Evolutionary conservation across 1,140 invertebrate species (phyloP).

Genomic region (Musca domestica): DNA sequence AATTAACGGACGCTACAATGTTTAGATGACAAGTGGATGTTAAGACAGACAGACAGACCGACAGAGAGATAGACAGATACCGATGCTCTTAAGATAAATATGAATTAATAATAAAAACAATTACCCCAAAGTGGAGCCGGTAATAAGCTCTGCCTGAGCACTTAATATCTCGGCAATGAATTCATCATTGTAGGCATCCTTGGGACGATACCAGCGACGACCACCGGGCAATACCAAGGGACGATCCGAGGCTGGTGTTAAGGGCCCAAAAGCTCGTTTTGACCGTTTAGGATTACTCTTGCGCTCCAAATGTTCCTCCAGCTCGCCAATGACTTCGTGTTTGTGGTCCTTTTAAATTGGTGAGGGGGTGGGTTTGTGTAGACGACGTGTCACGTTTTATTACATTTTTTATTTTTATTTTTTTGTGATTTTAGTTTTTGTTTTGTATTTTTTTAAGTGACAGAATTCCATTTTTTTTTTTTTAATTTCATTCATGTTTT

Average conservation of each 20-base stretch:
- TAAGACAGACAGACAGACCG: neutral
- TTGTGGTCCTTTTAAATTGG: conserved; percentile 36
- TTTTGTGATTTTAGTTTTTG: neutral
- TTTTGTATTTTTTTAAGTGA: neutral
- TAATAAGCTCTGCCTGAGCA: conserved; percentile 72
- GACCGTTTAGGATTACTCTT: conserved; percentile 54
- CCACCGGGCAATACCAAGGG: conserved; percentile 67
- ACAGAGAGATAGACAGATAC: neutral
- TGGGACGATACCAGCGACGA: conserved; percentile 70
- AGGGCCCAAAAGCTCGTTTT: conserved; percentile 58
- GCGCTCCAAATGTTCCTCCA: conserved; percentile 53
- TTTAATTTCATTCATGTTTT: neutral
- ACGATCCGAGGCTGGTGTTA: conserved; percentile 57
- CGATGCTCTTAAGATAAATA: too few relatives aligned
- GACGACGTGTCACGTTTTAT: neutral
- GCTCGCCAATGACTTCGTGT: conserved; percentile 54
- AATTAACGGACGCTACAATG: too few relatives aligned
- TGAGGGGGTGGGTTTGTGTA: neutral
- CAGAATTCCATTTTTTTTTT: neutral
- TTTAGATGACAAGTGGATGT: too few relatives aligned
- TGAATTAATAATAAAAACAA: neutral
- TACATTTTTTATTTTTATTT: too few relatives aligned
- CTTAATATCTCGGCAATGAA: conserved; percentile 73
- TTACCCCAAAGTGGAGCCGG: conserved; percentile 73
- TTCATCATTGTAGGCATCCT: conserved; percentile 76